Percentiles rank a stretch among this genome's conserved stretches.
These are phyloP conservation scores for Brachionichthys hirsutus DNA, from an alignment of 2,113 vertebrate genomes.

Conservation along the genomic window DNA sequence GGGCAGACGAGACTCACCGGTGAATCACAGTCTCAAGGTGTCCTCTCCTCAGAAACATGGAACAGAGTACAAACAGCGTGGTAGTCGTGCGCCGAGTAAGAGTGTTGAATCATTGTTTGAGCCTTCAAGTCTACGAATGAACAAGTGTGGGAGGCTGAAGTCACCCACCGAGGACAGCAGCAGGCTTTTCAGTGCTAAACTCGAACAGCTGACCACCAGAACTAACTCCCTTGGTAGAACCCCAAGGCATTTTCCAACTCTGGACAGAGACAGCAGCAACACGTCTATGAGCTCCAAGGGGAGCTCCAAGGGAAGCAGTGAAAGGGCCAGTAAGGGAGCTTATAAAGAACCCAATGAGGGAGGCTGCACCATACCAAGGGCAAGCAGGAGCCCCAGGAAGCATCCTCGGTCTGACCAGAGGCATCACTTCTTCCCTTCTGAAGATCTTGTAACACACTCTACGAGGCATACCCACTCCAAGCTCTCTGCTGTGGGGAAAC, in stretches of 20 bases:
- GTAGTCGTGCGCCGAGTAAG: constrained; percentile 20
- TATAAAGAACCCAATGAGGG: constrained; percentile 73
- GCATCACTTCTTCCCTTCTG: constrained; percentile 43
- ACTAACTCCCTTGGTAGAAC: constrained; percentile 84
- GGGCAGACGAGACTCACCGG: constrained; percentile 80
- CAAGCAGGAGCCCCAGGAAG: constrained; percentile 82
- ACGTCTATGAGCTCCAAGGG: constrained; percentile 80
- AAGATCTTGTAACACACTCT: constrained; percentile 62
- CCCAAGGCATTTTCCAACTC: constrained; percentile 72
- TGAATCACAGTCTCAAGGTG: constrained; percentile 79
- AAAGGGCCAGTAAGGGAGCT: constrained; percentile 29
- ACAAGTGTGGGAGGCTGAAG: constrained; percentile 58
- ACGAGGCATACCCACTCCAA: constrained; percentile 80
- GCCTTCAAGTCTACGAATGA: constrained; percentile 18
- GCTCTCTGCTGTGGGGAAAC: constrained; percentile 88
- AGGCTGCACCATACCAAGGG: constrained; percentile 85
- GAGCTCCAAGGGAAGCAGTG: constrained; percentile 53
- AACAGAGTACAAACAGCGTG: constrained; percentile 65
- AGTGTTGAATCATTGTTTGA: constrained; percentile 47
- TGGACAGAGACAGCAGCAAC: constrained; percentile 84
- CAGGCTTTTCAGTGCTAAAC: constrained; percentile 88
- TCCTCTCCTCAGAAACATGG: constrained; percentile 83
- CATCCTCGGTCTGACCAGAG: constrained; percentile 72
- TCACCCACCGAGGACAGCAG: constrained; percentile 79
- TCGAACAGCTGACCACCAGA: constrained; percentile 86